Conservation (phyloP, 2,797 vertebrate species). For the Cygnus olor region DNA sequence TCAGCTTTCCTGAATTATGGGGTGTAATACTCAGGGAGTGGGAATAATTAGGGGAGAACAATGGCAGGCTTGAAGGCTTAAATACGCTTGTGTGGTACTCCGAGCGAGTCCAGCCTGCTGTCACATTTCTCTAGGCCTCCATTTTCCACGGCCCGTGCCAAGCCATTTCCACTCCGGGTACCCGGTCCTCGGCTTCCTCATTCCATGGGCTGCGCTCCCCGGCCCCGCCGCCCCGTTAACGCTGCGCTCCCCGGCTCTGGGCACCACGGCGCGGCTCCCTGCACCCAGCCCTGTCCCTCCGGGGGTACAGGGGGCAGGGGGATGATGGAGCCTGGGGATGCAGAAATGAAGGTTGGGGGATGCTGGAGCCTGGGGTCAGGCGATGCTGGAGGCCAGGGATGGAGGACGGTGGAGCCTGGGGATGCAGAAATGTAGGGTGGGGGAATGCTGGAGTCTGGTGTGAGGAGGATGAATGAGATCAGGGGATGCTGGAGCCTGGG, state of each 20-base stretch:
- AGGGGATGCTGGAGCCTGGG: not conserved
- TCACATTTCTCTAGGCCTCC: conserved; percentile 63
- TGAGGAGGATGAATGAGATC: not conserved
- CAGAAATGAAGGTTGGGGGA: not conserved
- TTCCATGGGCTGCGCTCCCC: not conserved
- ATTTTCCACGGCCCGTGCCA: conserved; percentile 58
- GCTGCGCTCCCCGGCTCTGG: not conserved
- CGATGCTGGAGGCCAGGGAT: not conserved
- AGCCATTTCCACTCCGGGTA: conserved; percentile 30
- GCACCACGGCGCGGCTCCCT: rapidly evolving
- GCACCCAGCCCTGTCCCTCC: rapidly evolving
- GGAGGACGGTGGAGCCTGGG: not conserved
- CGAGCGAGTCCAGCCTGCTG: conserved; percentile 57
- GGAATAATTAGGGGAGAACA: conserved; percentile 78
- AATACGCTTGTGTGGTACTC: conserved; percentile 55
- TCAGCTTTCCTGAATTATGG: conserved; percentile 79
- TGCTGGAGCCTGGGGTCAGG: not conserved
- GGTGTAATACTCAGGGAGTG: conserved; percentile 77
- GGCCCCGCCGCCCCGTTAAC: not conserved
- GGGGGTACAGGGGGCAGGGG: not conserved
- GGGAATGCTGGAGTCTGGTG: not conserved
- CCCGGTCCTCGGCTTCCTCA: conserved; percentile 49
- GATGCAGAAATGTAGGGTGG: rapidly evolving
- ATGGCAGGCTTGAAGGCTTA: conserved; percentile 74
- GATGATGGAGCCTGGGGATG: not conserved